These are phyloP conservation scores for Charaxes varanes DNA, from an alignment of 1,140 invertebrate genomes.

Conservation along the genomic window DNA sequence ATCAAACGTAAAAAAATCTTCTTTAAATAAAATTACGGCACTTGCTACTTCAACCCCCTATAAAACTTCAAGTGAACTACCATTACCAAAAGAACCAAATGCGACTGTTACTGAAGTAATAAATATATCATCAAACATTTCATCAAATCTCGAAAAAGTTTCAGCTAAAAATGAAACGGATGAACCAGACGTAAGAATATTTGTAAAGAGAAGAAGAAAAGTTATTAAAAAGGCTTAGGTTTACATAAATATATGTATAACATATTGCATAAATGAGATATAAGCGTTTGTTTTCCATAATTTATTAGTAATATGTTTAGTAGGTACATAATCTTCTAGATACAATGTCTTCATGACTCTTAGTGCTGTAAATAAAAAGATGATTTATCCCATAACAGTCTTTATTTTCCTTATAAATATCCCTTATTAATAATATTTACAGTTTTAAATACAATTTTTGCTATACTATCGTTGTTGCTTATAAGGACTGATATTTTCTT, in stretches of 20 bases:
- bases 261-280: too few species aligned
- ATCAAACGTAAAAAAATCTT: background rate
- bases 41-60: conserved; percentile 54
- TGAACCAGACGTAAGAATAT: conserved; percentile 56
- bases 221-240: conserved; percentile 21
- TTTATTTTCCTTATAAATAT: conserved; percentile 52
- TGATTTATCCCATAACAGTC: conserved; percentile 56
- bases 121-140: conserved; percentile 2
- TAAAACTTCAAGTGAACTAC: conserved; percentile 17
- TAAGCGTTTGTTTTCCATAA: too few species aligned
- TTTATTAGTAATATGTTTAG: too few species aligned
- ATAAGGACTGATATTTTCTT: too few species aligned
- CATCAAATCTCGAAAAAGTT: conserved; percentile 11
- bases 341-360: too few species aligned
- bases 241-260: background rate
- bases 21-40: conserved; percentile 26
- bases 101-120: background rate
- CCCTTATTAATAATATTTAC: conserved; percentile 25
- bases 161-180: conserved; percentile 20
- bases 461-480: conserved; percentile 2
- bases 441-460: conserved; percentile 15
- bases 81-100: conserved; percentile 1
- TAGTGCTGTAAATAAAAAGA: conserved; percentile 27
- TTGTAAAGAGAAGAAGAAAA: conserved; percentile 50
- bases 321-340: too few species aligned